These are phyloP conservation scores for Lordiphosa andalusiaca DNA, from an alignment of 2,888 invertebrate species.

Conservation along the genomic window DNA sequence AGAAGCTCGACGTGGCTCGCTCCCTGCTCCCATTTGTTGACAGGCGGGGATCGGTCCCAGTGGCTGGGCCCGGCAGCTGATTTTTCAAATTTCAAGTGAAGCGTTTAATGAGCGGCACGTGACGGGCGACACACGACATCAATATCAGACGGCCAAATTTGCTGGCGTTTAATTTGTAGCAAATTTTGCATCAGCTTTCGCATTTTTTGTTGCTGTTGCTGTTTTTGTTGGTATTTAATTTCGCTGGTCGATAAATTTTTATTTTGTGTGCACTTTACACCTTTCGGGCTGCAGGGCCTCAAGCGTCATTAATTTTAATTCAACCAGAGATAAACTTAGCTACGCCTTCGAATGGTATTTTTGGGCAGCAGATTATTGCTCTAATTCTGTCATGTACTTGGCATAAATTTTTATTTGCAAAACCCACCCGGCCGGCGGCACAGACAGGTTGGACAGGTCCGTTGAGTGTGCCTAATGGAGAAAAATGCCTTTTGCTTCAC, in stretches of 20 bases:
- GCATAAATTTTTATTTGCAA: constrained; percentile 46
- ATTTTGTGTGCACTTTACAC: constrained; percentile 35
- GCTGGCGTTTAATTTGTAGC: constrained; percentile 35
- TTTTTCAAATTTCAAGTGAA: constrained; percentile 70
- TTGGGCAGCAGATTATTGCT: constrained; percentile 24
- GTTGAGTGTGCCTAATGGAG: constrained; percentile 37
- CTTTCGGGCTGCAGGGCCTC: constrained; percentile 22
- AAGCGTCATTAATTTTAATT: constrained; percentile 43
- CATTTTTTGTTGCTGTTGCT: no score
- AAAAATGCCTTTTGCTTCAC: constrained; percentile 36
- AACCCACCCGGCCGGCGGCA: not conserved
- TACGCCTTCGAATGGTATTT: constrained; percentile 1
- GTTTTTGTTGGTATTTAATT: constrained; percentile 25
- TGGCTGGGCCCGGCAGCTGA: constrained; percentile 28
- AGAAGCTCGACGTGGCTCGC: constrained; percentile 19
- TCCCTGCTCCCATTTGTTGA: constrained; percentile 29
- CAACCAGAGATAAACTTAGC: constrained; percentile 25
- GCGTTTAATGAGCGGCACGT: constrained; percentile 78
- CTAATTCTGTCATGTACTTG: constrained; percentile 41
- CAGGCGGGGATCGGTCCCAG: constrained; percentile 21
- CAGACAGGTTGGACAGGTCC: not conserved
- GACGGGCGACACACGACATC: constrained; percentile 34
- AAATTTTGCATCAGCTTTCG: constrained; percentile 16
- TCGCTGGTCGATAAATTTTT: constrained; percentile 38
- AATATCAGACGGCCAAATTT: constrained; percentile 8